phyloP scores from a whole-genome alignment of 2,888 invertebrate species.

The Yponomeuta plumbellus region DNA sequence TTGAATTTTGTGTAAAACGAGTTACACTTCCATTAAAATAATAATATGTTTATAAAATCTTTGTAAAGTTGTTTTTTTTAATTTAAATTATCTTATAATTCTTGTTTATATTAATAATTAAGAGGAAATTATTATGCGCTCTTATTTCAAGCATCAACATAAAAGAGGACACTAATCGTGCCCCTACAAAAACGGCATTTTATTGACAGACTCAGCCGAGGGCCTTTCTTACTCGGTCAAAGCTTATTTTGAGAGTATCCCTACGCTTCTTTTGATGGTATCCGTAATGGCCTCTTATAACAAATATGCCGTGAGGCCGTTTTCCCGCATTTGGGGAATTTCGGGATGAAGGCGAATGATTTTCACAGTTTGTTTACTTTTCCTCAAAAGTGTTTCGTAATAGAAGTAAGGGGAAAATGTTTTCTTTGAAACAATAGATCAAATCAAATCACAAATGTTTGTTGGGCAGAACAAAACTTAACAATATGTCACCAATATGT shows the following conservation, averaged over 20 bases:
- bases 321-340: not conserved
- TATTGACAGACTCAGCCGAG: not conserved
- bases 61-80: not conserved
- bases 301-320: not conserved
- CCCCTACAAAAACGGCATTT: not conserved
- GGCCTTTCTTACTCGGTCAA: not conserved
- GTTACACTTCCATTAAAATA: too few relatives aligned
- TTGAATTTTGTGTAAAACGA: too few relatives aligned
- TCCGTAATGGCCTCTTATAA: slow-evolving; percentile 13
- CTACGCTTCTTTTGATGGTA: slow-evolving; percentile 10
- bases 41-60: too few relatives aligned
- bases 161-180: not conserved
- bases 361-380: not conserved
- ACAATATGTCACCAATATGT: too few relatives aligned
- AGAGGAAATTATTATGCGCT: not conserved
- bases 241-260: not conserved
- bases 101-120: not conserved
- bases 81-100: too few relatives aligned
- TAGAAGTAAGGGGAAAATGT: not conserved
- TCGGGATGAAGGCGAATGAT: not conserved
- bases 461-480: not conserved
- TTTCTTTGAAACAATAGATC: not conserved
- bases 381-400: not conserved
- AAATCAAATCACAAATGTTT: not conserved
- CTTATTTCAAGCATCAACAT: not conserved